Evolutionary conservation across 1,140 invertebrate species (phyloP), one percentile per base, ranked within the genome.

Genomic region (Lepeophtheirus salmonis): DNA sequence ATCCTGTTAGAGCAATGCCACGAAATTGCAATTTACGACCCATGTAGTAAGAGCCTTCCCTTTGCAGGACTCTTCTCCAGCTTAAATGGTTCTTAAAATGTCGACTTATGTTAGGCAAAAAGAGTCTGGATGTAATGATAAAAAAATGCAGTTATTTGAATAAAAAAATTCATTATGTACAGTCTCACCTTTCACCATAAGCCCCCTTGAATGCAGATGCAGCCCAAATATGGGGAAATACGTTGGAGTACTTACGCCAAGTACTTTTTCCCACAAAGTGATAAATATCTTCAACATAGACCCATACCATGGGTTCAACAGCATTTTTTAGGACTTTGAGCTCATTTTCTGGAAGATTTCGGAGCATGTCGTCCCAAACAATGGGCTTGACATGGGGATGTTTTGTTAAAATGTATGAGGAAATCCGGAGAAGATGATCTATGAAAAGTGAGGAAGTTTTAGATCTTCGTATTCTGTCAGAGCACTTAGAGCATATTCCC

Each of bases 351-450:
- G 69, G 62, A 52, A 89, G 79, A 30, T 80, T 76, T 21, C 87
- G 74, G 26, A 95, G 68, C 86, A 96, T 94, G 69, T 97, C 92
- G 67, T 96, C 89, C 92, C 92, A 96, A 65, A 96, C 83, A 6
- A 97, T 79, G 10, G 75, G 71, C n/a, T 66, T 71, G 1, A 76
- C 68, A 25, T 69, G 66, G n/a, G n/a, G n/a, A 24, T 76, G 74
- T 23, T 69, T 70, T 1, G 64, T 63, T 4, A 67, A 63, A 2
- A 75, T 71, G 61, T 73, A 72, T 3, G 56, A 65, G 4, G 74
- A 74, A 13, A 76, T 70, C 21, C 64, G 64, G 3, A 65, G 64
- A 22, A 72, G 68, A 62, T 72, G 71, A 12, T 65, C 63, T 6
- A 72, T 56, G 54, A 69, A 70, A 2, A 72, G 55, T 22, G n/a